Percentiles rank a stretch among this genome's conserved stretches.
Evolutionary conservation across 2,888 invertebrate genomes (phyloP).

Genomic region (Pocota personata): DNA sequence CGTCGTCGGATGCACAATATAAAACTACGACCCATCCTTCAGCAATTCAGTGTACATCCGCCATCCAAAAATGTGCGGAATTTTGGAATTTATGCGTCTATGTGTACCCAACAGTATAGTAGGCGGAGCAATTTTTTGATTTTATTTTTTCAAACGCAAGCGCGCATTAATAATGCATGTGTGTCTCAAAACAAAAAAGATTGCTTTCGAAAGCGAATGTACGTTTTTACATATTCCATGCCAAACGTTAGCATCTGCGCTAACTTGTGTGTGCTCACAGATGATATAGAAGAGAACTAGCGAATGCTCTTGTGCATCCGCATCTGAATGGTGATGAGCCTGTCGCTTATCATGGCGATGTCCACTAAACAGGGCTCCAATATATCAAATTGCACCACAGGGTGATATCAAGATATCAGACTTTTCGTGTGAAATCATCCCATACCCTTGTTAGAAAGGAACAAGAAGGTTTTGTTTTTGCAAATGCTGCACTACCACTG

Average conservation of each 20-base stretch:
- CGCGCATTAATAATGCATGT: conserved; percentile 81
- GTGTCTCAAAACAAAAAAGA: conserved; percentile 41
- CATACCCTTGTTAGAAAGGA: conserved; percentile 13
- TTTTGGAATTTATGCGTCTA: conserved; percentile 51
- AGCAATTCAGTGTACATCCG: not conserved
- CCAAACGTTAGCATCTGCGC: conserved; percentile 30
- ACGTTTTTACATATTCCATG: conserved; percentile 31
- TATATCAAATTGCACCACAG: conserved; percentile 12
- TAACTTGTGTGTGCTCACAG: conserved; percentile 25
- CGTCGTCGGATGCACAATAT: conserved; percentile 21
- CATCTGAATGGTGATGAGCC: conserved; percentile 17
- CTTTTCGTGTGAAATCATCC: conserved; percentile 9
- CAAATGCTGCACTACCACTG: not conserved
- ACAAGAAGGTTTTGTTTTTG: not conserved
- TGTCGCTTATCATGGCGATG: conserved; percentile 21
- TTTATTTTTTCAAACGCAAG: conserved; percentile 81
- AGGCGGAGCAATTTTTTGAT: conserved; percentile 81
- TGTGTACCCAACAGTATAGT: conserved; percentile 60
- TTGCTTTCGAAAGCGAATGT: conserved; percentile 31
- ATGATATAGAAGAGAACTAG: conserved; percentile 24
- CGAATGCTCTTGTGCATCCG: conserved; percentile 5
- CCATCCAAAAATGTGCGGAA: conserved; percentile 49
- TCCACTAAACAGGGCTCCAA: conserved; percentile 16
- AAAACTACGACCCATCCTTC: conserved; percentile 36
- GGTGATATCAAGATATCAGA: conserved; percentile 18